phyloP scores from a whole-genome alignment of 2,797 vertebrate genomes.

The Emys orbicularis region DNA sequence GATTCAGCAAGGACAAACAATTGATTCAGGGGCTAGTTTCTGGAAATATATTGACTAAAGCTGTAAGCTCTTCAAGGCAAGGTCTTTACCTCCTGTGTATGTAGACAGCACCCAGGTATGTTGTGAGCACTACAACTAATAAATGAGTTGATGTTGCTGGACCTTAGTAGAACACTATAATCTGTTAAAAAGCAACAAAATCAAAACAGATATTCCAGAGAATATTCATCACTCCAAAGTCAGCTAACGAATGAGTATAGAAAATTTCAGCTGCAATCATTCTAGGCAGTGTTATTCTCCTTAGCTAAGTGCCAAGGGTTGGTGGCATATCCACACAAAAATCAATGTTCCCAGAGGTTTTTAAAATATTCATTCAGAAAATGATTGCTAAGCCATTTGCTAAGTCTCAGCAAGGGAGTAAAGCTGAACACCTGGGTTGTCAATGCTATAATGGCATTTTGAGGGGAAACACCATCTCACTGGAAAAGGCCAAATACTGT shows the following conservation, averaged over 20 bases:
- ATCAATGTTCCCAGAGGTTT: background rate
- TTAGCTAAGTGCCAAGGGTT: background rate
- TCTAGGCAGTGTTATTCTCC: background rate
- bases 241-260: background rate
- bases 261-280: background rate
- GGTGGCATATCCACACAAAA: background rate
- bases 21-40: conserved; percentile 69
- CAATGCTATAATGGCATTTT: conserved; percentile 26
- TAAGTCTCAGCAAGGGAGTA: conserved; percentile 31
- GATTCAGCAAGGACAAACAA: conserved; percentile 71
- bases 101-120: conserved; percentile 69
- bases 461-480: background rate
- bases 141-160: conserved; percentile 29
- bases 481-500: conserved; percentile 33
- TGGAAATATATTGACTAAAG: conserved; percentile 74
- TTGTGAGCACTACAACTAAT: conserved; percentile 56
- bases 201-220: background rate
- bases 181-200: background rate
- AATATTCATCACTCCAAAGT: background rate
- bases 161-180: conserved; percentile 45
- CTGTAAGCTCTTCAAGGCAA: conserved; percentile 75
- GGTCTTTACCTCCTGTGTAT: conserved; percentile 70
- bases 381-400: conserved; percentile 23
- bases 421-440: conserved; percentile 38
- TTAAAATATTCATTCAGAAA: background rate